A percentile compares a stretch with the other conserved stretches of the same genome.
Evolutionary conservation across 2,113 vertebrate species (phyloP).

Genomic region (Psilopogon haemacephalus): DNA sequence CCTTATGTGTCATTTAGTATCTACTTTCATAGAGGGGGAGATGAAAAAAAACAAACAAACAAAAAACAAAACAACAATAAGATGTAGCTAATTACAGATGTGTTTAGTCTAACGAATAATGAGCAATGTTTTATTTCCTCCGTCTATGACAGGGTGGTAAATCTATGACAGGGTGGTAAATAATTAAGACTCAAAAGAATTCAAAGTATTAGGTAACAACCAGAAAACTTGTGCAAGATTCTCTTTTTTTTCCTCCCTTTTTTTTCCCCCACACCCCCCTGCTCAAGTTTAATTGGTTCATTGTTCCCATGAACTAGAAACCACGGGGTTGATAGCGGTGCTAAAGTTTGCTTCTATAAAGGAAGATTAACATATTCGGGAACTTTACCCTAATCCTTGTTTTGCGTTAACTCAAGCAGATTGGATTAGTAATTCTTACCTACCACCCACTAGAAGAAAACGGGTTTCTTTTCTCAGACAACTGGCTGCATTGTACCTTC

Average conservation of each 20-base stretch:
- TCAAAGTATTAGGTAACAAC: constrained; percentile 79
- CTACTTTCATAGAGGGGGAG: constrained; percentile 61
- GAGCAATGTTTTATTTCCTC: constrained; percentile 72
- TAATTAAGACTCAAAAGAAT: constrained; percentile 80
- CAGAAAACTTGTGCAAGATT: constrained; percentile 73
- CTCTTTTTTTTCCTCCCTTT: no score
- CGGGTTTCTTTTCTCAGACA: constrained; percentile 76
- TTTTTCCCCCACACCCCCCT: background rate
- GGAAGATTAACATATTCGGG: constrained; percentile 87
- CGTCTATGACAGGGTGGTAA: constrained; percentile 32
- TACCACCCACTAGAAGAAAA: constrained; percentile 83
- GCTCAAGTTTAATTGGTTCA: constrained; percentile 81
- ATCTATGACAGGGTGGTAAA: constrained; percentile 59
- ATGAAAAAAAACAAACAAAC: constrained; percentile 53
- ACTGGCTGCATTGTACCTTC: constrained; percentile 75
- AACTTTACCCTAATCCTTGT: constrained; percentile 90
- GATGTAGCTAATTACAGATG: constrained; percentile 69
- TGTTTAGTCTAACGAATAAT: constrained; percentile 76
- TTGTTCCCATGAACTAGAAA: constrained; percentile 82
- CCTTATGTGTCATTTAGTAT: constrained; percentile 58
- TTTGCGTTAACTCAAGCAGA: constrained; percentile 89
- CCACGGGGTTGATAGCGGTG: constrained; percentile 71
- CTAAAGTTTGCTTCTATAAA: constrained; percentile 82
- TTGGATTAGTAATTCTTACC: constrained; percentile 90
- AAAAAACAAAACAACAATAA: background rate